Evolutionary conservation across 1,140 invertebrate species (phyloP), one percentile per base, ranked within the genome.

Genomic region (Drosophila pseudoananassae): DNA sequence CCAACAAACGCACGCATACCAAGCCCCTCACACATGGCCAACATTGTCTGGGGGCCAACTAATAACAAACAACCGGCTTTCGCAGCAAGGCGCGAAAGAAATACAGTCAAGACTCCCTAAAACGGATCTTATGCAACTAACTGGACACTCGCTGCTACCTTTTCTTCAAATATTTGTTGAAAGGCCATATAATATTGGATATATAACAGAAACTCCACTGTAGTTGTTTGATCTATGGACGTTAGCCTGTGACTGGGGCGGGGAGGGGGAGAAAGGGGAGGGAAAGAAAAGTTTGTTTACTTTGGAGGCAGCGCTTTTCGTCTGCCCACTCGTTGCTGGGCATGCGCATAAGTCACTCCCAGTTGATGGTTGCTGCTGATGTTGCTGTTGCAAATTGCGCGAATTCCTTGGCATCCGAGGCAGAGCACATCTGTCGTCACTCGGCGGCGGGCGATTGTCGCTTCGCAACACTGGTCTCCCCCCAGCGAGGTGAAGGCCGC

Each of bases 21-120:
- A 55, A 77, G 52, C 56, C 51, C 31, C 15, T 55, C 64, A 80
- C 77, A 80, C 74, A 80, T 80, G 77, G 77, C 74, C 78, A 71
- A 76, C 73, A 66, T 65, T 76, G 77, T 79, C 65, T 70, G 52
- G 59, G 59, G 60, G 56, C 53, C 74, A 68, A 85, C 82, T 87
- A 87, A 85, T 82, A 85, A 87, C 78, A 85, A 85, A 85, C 81
- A 85, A 85, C 81, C 81, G 82, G 81, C 82, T 85, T 85, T 87
- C 65, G 49, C 52, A 55, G 65, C 23, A 17, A 47, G 66, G 51
- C 51, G 31, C 64, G 43, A 68, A 47, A 68, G 17, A 51, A n/a
- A 31, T 23, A 64, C 33, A 64, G 63, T 43, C 2, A 2, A 7
- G 15, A 1, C 40, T 43, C 5, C 40, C 14, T 43, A 17, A 10